Conservation (phyloP, 2,888 invertebrate species). For the Lepidochrysops patricia region DNA sequence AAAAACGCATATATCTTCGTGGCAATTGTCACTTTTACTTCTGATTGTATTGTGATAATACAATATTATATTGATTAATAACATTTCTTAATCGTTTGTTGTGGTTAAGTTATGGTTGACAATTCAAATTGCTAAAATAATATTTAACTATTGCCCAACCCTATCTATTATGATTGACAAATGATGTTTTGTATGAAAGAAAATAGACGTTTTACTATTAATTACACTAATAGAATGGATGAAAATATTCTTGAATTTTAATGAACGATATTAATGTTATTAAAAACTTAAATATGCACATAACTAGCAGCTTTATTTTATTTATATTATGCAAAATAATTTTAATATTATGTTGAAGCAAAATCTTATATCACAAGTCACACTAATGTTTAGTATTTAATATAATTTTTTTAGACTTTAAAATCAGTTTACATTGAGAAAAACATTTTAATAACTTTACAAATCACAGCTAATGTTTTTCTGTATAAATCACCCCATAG, state of each 20-base stretch:
- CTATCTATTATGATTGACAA: conserved; percentile 23
- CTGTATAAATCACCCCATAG: neutral
- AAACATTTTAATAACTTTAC: neutral
- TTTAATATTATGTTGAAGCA: no score
- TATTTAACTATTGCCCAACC: conserved; percentile 19
- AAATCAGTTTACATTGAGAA: no score
- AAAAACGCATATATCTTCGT: conserved; percentile 40
- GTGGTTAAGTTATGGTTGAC: conserved; percentile 50
- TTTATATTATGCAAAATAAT: neutral
- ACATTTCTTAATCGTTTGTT: conserved; percentile 45
- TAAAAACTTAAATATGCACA: neutral
- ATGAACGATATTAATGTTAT: neutral
- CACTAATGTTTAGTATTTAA: no score
- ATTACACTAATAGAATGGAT: neutral
- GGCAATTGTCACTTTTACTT: conserved; percentile 37
- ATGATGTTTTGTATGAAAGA: conserved; percentile 18
- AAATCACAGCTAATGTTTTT: conserved; percentile 2
- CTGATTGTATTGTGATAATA: conserved; percentile 30
- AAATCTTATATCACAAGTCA: no score
- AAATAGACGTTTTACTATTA: conserved; percentile 1
- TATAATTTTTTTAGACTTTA: no score
- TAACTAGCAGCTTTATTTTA: no score
- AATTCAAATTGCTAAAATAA: conserved; percentile 26
- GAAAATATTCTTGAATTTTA: conserved; percentile 7
- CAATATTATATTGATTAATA: conserved; percentile 45